Evolutionary conservation across 2,888 invertebrate species (phyloP).

Genomic region (Nasonia oneida): DNA sequence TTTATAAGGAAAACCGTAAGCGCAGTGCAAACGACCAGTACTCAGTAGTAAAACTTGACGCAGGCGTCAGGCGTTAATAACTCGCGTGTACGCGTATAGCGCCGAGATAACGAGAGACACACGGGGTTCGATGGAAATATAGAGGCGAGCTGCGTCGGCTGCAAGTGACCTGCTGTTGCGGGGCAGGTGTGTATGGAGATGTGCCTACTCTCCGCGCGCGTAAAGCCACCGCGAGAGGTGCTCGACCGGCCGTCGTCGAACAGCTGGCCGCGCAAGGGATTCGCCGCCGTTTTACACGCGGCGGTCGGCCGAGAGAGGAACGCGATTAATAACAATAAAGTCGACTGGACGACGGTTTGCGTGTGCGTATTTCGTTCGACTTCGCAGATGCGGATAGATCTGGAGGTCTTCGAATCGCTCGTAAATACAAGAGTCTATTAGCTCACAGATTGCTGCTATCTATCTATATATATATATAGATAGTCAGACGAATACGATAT

Average conservation of each 20-base stretch:
- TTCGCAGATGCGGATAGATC: too few relatives aligned
- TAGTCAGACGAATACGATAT: too few relatives aligned
- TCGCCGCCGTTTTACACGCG: constrained; percentile 4
- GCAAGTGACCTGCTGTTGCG: constrained; percentile 58
- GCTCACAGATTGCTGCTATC: not conserved
- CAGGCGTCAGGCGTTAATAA: not conserved
- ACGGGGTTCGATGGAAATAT: not conserved
- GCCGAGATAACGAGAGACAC: not conserved
- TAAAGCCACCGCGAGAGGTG: not conserved
- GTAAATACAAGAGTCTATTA: too few relatives aligned
- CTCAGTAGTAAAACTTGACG: too few relatives aligned
- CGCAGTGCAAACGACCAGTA: too few relatives aligned
- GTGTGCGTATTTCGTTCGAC: too few relatives aligned
- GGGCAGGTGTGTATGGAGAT: constrained; percentile 58
- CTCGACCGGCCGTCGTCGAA: constrained; percentile 33
- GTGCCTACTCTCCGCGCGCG: constrained; percentile 12
- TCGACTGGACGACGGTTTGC: not conserved
- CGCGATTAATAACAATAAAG: constrained; percentile 10
- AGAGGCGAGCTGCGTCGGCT: constrained; percentile 17
- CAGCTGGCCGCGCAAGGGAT: constrained; percentile 47
- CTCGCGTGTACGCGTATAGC: not conserved
- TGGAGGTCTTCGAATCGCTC: too few relatives aligned
- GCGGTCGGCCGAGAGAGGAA: not conserved
- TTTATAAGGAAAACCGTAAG: too few relatives aligned
- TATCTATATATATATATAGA: too few relatives aligned